phyloP scores from a whole-genome alignment of 2,888 invertebrate species.

The Leptinotarsa rubiginosa region DNA sequence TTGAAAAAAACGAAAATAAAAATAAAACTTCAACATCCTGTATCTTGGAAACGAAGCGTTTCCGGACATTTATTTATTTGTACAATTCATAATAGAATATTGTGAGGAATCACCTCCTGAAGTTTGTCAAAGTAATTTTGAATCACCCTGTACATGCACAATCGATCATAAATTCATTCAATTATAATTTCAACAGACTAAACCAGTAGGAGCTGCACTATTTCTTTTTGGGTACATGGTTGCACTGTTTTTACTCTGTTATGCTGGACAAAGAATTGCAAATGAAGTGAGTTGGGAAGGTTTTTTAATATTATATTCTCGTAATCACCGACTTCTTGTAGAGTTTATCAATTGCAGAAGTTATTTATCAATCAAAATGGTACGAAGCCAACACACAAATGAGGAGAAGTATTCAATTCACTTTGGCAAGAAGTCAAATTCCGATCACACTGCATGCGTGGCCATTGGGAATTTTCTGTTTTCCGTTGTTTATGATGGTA shows the following conservation, averaged over 20 bases:
- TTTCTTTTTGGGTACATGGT: conserved; percentile 32
- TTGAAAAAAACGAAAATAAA: too few relatives aligned
- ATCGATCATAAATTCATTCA: too few relatives aligned
- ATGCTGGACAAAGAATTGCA: conserved; percentile 34
- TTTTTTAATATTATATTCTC: background rate
- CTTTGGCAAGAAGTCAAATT: conserved; percentile 51
- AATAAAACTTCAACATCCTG: too few relatives aligned
- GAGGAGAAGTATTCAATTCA: conserved; percentile 46
- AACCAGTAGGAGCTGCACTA: conserved; percentile 32
- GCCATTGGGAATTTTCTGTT: conserved; percentile 44
- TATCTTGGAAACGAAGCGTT: too few relatives aligned
- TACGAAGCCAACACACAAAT: conserved; percentile 44
- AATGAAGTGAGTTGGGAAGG: conserved; percentile 28
- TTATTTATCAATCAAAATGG: conserved; percentile 50
- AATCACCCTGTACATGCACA: too few relatives aligned
- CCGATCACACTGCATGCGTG: conserved; percentile 50
- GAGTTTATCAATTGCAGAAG: conserved; percentile 34
- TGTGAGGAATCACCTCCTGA: too few relatives aligned
- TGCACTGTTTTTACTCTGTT: conserved; percentile 29
- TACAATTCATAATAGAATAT: too few relatives aligned
- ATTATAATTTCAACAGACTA: conserved; percentile 24
- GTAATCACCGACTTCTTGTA: background rate
- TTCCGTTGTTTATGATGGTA: conserved; percentile 37
- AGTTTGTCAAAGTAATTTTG: too few relatives aligned
- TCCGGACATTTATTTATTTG: too few relatives aligned